Evolutionary conservation across 2,797 vertebrate species (phyloP).

Genomic region (Acridotheres tristis): DNA sequence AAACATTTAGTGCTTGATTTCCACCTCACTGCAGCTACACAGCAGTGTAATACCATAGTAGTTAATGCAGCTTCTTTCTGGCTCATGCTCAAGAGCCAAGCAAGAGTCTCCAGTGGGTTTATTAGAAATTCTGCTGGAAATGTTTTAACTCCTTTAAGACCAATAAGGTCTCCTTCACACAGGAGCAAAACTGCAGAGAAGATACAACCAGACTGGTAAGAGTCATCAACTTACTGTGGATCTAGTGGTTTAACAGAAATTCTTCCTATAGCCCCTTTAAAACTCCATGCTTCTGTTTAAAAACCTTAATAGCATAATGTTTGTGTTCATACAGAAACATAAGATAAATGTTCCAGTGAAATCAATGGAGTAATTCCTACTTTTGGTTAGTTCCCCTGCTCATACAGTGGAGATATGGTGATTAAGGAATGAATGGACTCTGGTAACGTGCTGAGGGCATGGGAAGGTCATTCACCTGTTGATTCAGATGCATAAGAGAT

Average conservation of each 20-base stretch:
- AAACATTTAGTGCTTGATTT: background rate
- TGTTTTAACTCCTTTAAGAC: background rate
- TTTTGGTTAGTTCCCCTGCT: background rate
- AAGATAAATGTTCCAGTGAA: background rate
- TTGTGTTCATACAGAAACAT: background rate
- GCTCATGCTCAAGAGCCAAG: background rate
- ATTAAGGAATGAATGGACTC: background rate
- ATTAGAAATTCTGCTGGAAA: background rate
- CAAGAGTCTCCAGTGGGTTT: background rate
- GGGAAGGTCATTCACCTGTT: conserved; percentile 20
- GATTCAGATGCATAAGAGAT: background rate
- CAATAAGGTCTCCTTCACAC: background rate
- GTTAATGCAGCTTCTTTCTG: background rate
- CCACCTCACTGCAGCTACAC: background rate
- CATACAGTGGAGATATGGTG: conserved; percentile 3
- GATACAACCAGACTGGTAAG: background rate
- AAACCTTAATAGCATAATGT: conserved; percentile 26
- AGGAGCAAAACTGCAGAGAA: background rate
- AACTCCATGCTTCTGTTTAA: conserved; percentile 23
- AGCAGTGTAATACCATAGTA: background rate
- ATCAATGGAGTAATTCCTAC: background rate
- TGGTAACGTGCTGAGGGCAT: background rate
- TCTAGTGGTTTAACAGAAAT: background rate
- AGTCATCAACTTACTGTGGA: background rate
- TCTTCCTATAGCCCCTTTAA: background rate